Evolutionary conservation across 1,140 invertebrate genomes (phyloP).

Genomic region (Drosophila punjabiensis): DNA sequence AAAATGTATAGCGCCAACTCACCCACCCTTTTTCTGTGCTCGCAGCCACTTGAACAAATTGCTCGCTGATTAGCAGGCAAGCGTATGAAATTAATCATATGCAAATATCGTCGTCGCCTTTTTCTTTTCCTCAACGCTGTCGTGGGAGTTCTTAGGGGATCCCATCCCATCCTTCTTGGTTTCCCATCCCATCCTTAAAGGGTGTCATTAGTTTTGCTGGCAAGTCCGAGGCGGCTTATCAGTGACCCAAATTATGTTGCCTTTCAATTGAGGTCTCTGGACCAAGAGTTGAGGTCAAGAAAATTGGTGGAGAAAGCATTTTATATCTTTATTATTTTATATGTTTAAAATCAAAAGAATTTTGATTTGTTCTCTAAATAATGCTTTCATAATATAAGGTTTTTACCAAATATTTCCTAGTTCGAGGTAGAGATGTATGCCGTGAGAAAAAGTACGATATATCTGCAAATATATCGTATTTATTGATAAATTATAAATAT

Average conservation of each 20-base stretch:
- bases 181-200: background rate
- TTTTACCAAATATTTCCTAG: too few species aligned
- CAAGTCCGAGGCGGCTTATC: constrained; percentile 4
- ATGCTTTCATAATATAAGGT: too few species aligned
- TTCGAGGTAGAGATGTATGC: too few species aligned
- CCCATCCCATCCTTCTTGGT: background rate
- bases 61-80: constrained; percentile 82
- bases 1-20: background rate
- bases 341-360: background rate
- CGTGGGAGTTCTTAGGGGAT: constrained; percentile 28
- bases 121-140: constrained; percentile 48
- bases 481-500: too few species aligned
- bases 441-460: too few species aligned
- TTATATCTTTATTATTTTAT: background rate
- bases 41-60: constrained; percentile 69
- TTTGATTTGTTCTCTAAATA: too few species aligned
- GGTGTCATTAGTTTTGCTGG: constrained; percentile 27
- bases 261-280: too few species aligned
- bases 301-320: background rate
- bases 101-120: constrained; percentile 68
- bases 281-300: background rate
- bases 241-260: constrained; percentile 13
- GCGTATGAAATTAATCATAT: constrained; percentile 84
- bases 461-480: too few species aligned
- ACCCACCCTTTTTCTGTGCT: constrained; percentile 41